Base-by-base conservation (phyloP, 2,797 vertebrate species). In the Lepidocolaptes lacrymiger region DNA sequence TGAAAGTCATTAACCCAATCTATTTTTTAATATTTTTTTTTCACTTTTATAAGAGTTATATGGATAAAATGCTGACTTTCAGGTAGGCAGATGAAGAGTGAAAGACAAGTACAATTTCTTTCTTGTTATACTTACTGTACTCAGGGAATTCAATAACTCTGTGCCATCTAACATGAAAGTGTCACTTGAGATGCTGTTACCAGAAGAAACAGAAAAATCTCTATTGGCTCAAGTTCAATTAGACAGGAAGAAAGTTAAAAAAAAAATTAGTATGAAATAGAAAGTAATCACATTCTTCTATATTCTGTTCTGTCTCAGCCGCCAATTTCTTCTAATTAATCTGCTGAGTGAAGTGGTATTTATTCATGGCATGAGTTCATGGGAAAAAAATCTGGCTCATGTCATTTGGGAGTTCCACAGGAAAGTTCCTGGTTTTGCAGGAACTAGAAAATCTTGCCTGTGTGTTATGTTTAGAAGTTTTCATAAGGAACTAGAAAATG, bases 241-340 rank as follows among this genome's bases (percentile, higher is more conserved):
- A 85, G 41, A 64, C 56, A 71, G 78, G 78, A 96, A 94, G 77
- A 91, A 92, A 76, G 26, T 20, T 37, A 44, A 73, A 85, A 59
- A 71, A 80, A 78, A 71, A 88, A 72, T 56, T 28, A 84, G 49
- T 12, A 67, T 32, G 7, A 72, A 87, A 79, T 41, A 71, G 34
- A 74, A 91, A 77, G 14, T 91, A 94, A 94, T 87, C 49, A 64
- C 17, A 69, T 91, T 94, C 92, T 61, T 83, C 12, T 63, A 24
- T 62, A 75, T 77, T 80, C 54, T 87, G 64, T 76, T 87, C 48
- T 71, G 43, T 71, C 61, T 92, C 74, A 67, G 24, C 14, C 1
- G 2, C 44, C 64, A 89, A 84, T 85, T 85, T 83, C 32, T 92
- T 91, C 72, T 75, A 83, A 96, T 92, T 92, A 94, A 76, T 69